phyloP scores from a whole-genome alignment of 23 tunicate genomes.

The Halocynthia aurantium region DNA sequence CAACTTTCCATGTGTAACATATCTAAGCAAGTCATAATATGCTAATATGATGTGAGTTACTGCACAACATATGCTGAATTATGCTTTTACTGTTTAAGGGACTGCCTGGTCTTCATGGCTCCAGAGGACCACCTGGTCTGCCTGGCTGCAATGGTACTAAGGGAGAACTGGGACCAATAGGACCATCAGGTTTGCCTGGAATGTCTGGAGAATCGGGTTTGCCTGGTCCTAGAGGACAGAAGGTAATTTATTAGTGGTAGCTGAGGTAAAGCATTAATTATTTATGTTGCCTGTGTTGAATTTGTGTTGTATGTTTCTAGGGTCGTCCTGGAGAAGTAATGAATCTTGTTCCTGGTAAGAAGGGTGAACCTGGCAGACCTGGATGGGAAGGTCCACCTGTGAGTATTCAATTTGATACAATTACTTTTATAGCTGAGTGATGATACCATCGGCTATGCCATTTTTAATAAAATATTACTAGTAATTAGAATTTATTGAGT shows the following conservation, averaged over 20 bases:
- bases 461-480: neutral
- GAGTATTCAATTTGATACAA: neutral
- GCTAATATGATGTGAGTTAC: neutral
- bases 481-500: neutral
- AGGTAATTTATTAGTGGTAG: slow-evolving; percentile 18
- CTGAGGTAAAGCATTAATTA: too few relatives aligned
- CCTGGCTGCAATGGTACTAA: slow-evolving; percentile 94
- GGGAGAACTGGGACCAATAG: slow-evolving; percentile 79
- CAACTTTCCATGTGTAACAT: too few relatives aligned
- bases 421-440: neutral
- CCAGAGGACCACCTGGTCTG: slow-evolving; percentile 64
- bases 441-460: neutral
- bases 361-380: slow-evolving; percentile 68
- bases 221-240: slow-evolving; percentile 58
- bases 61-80: neutral
- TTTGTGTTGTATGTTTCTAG: slow-evolving; percentile 27
- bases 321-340: slow-evolving; percentile 80
- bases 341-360: slow-evolving; percentile 58
- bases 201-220: slow-evolving; percentile 36
- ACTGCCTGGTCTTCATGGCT: slow-evolving; percentile 54
- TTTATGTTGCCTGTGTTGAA: neutral
- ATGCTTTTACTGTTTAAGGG: slow-evolving; percentile 41
- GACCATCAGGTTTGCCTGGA: slow-evolving; percentile 74
- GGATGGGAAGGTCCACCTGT: slow-evolving; percentile 65
- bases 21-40: too few relatives aligned